Base-by-base conservation (phyloP, 2,888 invertebrate species). In the Branchinecta sandiegonensis region DNA sequence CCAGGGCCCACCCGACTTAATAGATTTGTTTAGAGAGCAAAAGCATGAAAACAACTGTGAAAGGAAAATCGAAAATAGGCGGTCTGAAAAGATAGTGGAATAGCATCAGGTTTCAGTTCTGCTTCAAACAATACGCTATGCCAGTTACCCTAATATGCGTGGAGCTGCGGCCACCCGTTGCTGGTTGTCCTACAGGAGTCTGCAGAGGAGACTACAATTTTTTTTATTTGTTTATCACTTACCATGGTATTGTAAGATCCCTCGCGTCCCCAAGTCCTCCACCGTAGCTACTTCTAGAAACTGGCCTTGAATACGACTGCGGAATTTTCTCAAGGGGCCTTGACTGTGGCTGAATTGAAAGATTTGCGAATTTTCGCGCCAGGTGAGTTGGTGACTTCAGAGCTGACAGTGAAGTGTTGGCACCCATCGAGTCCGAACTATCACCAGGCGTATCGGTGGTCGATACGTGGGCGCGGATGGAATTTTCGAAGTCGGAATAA, bases 351-450 rank as follows among this genome's bases (percentile, higher is more conserved):
- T 56, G 11, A 56, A 56, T 9, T 56, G n/a, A 17, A 17, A 56
- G 11, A 56, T 23, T 17, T 2, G 63, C 63, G 23, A 56, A 56
- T 9, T 56, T 56, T 23, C 63, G n/a, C 23, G 63, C 63, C 23
- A 56, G 10, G 10, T 56, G 63, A 56, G 63, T 56, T 2, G 63
- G 63, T 10, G 63, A 56, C n/a, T 56, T 56, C 9, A 56, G 63
- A 17, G 63, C 63, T 56, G 63, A 56, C 8, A 8, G 63, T 56
- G 63, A 56, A 56, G 63, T 56, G 63, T 56, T 56, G 63, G 63
- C 63, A 56, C n/a, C 23, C 63, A 56, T 56, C 8, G 63, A 56
- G 23, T 56, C 63, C 8, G 63, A 56, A 56, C 63, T 56, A 23
- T 56, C 63, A 10, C 63, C 63, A 9, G 63, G 63, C 10, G 63